These are phyloP conservation scores for Drosophila atroscutellata DNA, from an alignment of 2,888 invertebrate species.

Conservation along the genomic window DNA sequence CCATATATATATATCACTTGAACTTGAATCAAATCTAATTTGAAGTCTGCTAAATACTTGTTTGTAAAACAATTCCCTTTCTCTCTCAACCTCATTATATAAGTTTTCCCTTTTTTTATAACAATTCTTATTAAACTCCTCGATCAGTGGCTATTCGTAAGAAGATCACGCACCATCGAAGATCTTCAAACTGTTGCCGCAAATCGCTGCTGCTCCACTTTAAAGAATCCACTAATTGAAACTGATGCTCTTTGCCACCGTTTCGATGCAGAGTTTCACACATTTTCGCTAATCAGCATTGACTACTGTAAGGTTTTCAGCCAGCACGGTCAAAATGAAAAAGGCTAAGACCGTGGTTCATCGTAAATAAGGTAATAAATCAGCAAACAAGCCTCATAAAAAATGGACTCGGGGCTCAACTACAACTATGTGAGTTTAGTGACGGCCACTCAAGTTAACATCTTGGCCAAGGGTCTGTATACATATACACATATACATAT, in stretches of 20 bases:
- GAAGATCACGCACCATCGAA: background rate
- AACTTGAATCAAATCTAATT: background rate
- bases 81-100: background rate
- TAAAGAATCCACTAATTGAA: conserved; percentile 37
- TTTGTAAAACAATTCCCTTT: background rate
- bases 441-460: conserved; percentile 15
- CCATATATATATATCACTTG: too few species aligned
- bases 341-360: conserved; percentile 23
- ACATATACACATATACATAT: background rate
- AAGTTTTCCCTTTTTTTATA: background rate
- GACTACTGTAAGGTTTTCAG: conserved; percentile 64
- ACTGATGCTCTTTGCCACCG: background rate
- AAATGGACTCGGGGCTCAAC: conserved; percentile 42
- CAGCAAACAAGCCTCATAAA: conserved; percentile 68
- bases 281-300: conserved; percentile 74
- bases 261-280: conserved; percentile 64
- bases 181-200: conserved; percentile 3
- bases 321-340: background rate
- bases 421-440: conserved; percentile 28
- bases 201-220: conserved; percentile 27
- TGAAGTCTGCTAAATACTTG: background rate
- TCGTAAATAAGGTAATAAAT: conserved; percentile 75
- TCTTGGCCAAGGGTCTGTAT: conserved; percentile 5
- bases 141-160: background rate
- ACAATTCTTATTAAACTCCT: background rate